These are phyloP conservation scores for Megathymus violae DNA, from an alignment of 1,140 invertebrate species.

Conservation along the genomic window DNA sequence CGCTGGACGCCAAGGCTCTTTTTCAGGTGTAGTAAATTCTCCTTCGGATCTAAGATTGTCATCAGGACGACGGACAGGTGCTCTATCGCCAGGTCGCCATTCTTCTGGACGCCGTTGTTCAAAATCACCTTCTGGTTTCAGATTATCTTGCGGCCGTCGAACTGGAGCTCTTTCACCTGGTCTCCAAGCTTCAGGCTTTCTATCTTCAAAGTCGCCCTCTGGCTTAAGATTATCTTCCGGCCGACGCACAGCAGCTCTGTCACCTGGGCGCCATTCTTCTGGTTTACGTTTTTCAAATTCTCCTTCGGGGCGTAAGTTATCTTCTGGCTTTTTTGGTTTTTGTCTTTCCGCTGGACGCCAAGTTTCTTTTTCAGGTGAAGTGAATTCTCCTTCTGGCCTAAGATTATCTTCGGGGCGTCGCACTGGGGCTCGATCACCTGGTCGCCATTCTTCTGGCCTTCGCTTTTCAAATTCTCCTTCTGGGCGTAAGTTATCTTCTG, in stretches of 20 bases:
- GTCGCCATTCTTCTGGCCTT: slow-evolving; percentile 76
- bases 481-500: slow-evolving; percentile 84
- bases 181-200: slow-evolving; percentile 70
- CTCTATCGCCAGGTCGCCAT: slow-evolving; percentile 82
- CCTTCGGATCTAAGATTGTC: slow-evolving; percentile 85
- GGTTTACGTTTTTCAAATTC: slow-evolving; percentile 84
- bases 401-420: slow-evolving; percentile 85
- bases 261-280: slow-evolving; percentile 82
- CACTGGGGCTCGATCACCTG: slow-evolving; percentile 83
- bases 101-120: slow-evolving; percentile 72
- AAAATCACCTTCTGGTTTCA: slow-evolving; percentile 85
- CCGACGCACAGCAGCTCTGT: slow-evolving; percentile 81
- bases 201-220: slow-evolving; percentile 85
- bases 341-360: slow-evolving; percentile 61
- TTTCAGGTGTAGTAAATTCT: slow-evolving; percentile 69
- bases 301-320: slow-evolving; percentile 85
- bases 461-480: slow-evolving; percentile 86
- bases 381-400: slow-evolving; percentile 82
- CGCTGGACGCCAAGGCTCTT: slow-evolving; percentile 73
- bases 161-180: slow-evolving; percentile 83
- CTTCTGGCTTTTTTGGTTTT: slow-evolving; percentile 64
- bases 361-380: slow-evolving; percentile 77
- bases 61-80: slow-evolving; percentile 76
- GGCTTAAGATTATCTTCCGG: slow-evolving; percentile 85
- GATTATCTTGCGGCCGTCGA: slow-evolving; percentile 85